Evolutionary conservation across 2,113 vertebrate species (phyloP).

Genomic region (human (Homo sapiens)): DNA sequence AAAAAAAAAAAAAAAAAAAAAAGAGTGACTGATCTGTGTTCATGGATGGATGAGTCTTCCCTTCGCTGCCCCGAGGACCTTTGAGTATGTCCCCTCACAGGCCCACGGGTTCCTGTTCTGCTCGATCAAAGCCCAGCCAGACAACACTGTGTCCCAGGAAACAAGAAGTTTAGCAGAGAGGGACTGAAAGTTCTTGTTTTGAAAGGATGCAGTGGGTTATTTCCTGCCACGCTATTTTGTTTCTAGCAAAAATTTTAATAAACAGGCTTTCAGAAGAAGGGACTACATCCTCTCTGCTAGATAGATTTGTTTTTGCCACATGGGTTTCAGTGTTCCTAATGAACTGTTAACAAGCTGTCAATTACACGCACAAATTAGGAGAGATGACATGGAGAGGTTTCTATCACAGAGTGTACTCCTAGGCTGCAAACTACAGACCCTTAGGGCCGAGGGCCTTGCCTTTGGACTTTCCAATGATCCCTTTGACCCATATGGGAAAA

Average conservation of each 20-base stretch:
- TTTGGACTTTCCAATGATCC: neutral
- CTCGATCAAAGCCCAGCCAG: slow-evolving; percentile 8
- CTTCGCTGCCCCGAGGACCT: neutral
- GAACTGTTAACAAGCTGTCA: slow-evolving; percentile 76
- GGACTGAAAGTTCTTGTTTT: neutral
- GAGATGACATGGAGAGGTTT: slow-evolving; percentile 37
- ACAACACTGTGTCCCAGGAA: neutral
- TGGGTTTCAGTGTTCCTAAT: slow-evolving; percentile 68
- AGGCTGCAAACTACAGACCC: neutral
- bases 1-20: too few relatives aligned
- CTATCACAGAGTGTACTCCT: neutral
- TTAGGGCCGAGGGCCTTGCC: accelerated
- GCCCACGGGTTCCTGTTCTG: neutral
- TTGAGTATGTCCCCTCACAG: neutral
- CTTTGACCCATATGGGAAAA: neutral
- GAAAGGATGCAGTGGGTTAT: neutral
- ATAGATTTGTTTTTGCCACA: slow-evolving; percentile 59
- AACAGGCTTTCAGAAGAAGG: slow-evolving; percentile 26
- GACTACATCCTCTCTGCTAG: neutral
- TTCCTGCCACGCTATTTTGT: slow-evolving; percentile 46
- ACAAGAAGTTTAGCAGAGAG: neutral
- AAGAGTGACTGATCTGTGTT: too few relatives aligned
- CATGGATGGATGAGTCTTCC: neutral
- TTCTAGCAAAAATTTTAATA: slow-evolving; percentile 25
- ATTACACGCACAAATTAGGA: slow-evolving; percentile 65